These are phyloP conservation scores for Anthopleura xanthogrammica DNA, from an alignment of 92 coral and sea anemone species.

Conservation along the genomic window DNA sequence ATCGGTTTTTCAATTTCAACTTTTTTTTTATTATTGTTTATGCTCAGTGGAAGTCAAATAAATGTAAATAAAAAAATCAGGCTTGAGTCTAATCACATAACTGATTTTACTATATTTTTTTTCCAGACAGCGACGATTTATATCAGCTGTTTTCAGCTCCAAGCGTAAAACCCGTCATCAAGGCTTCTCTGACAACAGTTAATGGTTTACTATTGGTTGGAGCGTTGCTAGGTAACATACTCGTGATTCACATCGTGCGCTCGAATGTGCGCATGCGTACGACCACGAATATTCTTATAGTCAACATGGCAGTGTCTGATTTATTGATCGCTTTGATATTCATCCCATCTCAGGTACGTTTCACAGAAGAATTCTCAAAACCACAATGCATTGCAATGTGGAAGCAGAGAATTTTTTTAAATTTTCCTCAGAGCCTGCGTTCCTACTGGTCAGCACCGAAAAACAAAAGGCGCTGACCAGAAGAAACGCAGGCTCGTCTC, in stretches of 20 bases:
- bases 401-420: no score
- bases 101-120: neutral
- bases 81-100: neutral
- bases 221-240: constrained; percentile 63
- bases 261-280: constrained; percentile 67
- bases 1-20: no score
- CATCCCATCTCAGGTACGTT: constrained; percentile 56
- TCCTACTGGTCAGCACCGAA: no score
- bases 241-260: constrained; percentile 73
- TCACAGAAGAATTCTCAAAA: neutral
- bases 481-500: no score
- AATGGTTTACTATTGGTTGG: constrained; percentile 31
- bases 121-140: neutral
- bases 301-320: constrained; percentile 82
- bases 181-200: constrained; percentile 12
- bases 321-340: constrained; percentile 74
- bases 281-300: constrained; percentile 63
- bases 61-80: no score
- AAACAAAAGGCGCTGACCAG: no score
- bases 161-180: constrained; percentile 11
- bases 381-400: no score
- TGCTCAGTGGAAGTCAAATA: no score
- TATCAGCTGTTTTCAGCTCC: constrained; percentile 14
- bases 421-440: neutral
- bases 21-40: no score